phyloP scores from a whole-genome alignment of 2,888 invertebrate genomes.

The Hipparchia sbordonii region DNA sequence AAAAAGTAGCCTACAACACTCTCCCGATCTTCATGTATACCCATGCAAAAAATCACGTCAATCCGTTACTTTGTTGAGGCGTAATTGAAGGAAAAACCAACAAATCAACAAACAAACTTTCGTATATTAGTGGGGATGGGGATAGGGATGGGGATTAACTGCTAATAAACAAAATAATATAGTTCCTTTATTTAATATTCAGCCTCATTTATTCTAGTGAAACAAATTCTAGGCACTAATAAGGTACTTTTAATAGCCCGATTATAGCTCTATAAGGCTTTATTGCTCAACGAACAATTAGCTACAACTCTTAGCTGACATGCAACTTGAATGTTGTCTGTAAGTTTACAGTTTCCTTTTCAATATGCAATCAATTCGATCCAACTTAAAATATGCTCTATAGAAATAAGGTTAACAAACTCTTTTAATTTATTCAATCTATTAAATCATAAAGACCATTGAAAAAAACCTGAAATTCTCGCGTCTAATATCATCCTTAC shows the following conservation, averaged over 20 bases:
- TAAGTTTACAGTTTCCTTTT: slow-evolving; percentile 19
- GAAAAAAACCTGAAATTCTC: too few relatives aligned
- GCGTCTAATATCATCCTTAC: too few relatives aligned
- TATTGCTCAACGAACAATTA: slow-evolving; percentile 65
- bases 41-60: too few relatives aligned
- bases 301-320: slow-evolving; percentile 37
- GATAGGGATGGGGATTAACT: too few relatives aligned
- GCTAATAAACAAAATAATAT: not conserved
- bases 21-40: too few relatives aligned
- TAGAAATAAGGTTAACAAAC: not conserved
- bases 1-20: too few relatives aligned
- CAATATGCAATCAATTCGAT: slow-evolving; percentile 12
- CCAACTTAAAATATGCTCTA: not conserved
- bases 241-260: slow-evolving; percentile 52
- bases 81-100: too few relatives aligned
- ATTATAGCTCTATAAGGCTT: slow-evolving; percentile 63
- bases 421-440: not conserved
- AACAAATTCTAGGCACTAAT: slow-evolving; percentile 36
- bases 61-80: too few relatives aligned
- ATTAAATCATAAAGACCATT: too few relatives aligned
- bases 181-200: slow-evolving; percentile 12
- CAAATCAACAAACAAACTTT: too few relatives aligned
- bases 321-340: slow-evolving; percentile 11
- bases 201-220: slow-evolving; percentile 22
- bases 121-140: too few relatives aligned